phyloP scores from a whole-genome alignment of 2,888 invertebrate genomes.

The Pocota personata region DNA sequence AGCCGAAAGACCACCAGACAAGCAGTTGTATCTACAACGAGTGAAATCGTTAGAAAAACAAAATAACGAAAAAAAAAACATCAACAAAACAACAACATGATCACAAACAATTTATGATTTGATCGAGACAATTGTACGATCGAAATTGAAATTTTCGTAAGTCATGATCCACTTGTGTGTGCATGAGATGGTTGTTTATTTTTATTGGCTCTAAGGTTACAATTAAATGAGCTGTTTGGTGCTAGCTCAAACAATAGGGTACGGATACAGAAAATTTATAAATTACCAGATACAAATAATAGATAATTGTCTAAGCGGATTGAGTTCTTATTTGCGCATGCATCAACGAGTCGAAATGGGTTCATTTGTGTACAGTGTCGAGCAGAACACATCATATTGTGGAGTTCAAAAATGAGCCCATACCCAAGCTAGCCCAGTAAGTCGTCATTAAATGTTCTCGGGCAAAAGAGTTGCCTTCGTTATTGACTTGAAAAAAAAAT shows the following conservation, averaged over 20 bases:
- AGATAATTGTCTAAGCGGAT: not conserved
- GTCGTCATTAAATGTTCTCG: too few relatives aligned
- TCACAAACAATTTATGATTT: not conserved
- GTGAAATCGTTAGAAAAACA: slow-evolving; percentile 42
- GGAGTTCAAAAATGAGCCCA: too few relatives aligned
- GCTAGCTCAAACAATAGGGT: not conserved
- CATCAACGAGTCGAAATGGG: not conserved
- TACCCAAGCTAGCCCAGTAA: too few relatives aligned
- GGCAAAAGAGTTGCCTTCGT: too few relatives aligned
- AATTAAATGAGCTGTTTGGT: not conserved
- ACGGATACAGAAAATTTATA: not conserved
- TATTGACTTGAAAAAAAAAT: too few relatives aligned
- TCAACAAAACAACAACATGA: not conserved
- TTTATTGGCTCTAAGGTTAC: not conserved
- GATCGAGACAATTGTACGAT: not conserved
- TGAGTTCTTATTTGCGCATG: not conserved
- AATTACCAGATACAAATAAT: not conserved
- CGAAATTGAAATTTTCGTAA: not conserved
- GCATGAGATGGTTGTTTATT: not conserved
- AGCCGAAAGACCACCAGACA: not conserved
- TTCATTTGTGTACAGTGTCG: not conserved
- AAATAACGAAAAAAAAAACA: not conserved
- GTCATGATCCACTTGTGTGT: not conserved
- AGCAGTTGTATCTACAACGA: slow-evolving; percentile 1
- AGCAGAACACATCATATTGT: too few relatives aligned